A percentile compares a stretch with the other conserved stretches of the same genome.
Evolutionary conservation across 2,797 vertebrate species (phyloP).

Genomic region (Rhynchonycteris naso): DNA sequence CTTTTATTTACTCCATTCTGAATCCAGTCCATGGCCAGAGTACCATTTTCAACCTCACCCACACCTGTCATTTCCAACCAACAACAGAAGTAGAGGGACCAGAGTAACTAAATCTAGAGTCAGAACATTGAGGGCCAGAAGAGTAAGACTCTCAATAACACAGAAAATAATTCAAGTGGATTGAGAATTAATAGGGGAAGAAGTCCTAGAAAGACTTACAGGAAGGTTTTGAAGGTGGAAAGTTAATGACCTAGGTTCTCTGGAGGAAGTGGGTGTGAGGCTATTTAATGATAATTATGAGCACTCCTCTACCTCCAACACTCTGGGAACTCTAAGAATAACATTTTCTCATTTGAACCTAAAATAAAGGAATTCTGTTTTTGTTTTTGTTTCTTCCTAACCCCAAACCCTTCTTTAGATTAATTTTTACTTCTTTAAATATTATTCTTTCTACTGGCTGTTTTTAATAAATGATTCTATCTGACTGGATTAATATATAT

Average conservation of each 20-base stretch:
- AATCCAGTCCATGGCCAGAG: not conserved
- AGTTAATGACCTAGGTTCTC: not conserved
- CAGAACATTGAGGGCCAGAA: not conserved
- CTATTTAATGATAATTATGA: not conserved
- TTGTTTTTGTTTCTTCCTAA: not conserved
- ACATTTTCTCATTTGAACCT: not conserved
- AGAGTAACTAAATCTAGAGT: not conserved
- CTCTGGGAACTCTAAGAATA: not conserved
- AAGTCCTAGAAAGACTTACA: not conserved
- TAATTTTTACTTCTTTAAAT: not conserved
- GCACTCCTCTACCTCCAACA: not conserved
- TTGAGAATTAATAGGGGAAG: not conserved
- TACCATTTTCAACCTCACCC: not conserved
- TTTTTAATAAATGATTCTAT: not conserved
- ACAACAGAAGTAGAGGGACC: not conserved
- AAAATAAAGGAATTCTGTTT: not conserved
- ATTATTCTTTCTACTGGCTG: not conserved
- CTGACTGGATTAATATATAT: not conserved
- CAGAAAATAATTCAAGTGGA: not conserved
- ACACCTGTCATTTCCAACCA: not conserved
- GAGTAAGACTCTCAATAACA: not conserved
- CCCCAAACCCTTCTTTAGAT: not conserved
- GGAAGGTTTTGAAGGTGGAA: not conserved
- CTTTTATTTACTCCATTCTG: not conserved
- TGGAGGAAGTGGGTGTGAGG: not conserved